Evolutionary conservation across 2,888 invertebrate species (phyloP).

Genomic region (Cecidostiba fungosa): DNA sequence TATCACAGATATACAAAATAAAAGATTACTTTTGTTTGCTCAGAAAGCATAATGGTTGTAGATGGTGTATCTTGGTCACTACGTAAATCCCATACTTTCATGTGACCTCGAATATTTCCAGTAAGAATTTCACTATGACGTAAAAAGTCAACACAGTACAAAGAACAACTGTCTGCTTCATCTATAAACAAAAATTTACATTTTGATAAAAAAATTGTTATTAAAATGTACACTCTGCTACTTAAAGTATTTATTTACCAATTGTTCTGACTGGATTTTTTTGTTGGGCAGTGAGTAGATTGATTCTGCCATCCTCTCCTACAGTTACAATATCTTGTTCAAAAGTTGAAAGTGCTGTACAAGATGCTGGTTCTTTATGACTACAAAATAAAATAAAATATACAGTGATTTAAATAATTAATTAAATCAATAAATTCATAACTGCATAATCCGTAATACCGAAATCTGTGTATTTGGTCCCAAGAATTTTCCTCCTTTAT

Average conservation of each 20-base stretch:
- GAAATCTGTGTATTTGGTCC: constrained; percentile 86
- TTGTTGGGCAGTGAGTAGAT: constrained; percentile 82
- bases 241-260: constrained; percentile 76
- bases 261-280: constrained; percentile 81
- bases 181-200: constrained; percentile 78
- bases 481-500: constrained; percentile 84
- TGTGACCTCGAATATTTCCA: constrained; percentile 92
- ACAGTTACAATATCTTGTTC: constrained; percentile 90
- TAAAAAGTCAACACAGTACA: constrained; percentile 89
- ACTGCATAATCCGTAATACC: constrained; percentile 73
- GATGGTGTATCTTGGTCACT: constrained; percentile 84
- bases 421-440: constrained; percentile 28
- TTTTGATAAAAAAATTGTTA: not conserved
- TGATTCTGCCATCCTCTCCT: constrained; percentile 91
- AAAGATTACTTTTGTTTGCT: constrained; percentile 81
- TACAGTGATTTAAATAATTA: constrained; percentile 9
- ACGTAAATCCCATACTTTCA: constrained; percentile 94
- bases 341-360: constrained; percentile 88
- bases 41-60: constrained; percentile 87
- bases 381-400: constrained; percentile 68
- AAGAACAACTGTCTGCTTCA: constrained; percentile 90
- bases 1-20: constrained; percentile 14
- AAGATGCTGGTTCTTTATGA: constrained; percentile 83
- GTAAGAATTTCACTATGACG: constrained; percentile 89
- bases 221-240: not conserved